Conservation (phyloP, 2,113 vertebrate species). For the Hemichromis elongatus region DNA sequence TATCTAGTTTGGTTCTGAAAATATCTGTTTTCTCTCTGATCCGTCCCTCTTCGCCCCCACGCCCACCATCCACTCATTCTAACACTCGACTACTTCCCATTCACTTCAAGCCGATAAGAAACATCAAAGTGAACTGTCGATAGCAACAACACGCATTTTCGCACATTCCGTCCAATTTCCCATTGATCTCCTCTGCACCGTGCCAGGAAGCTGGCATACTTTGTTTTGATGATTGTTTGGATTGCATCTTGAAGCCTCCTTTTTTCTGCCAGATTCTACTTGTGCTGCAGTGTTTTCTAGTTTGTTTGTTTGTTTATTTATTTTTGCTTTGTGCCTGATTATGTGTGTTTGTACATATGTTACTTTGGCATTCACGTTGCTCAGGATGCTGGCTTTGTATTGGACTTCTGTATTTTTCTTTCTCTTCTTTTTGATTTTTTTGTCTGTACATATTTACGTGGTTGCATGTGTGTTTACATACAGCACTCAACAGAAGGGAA, state of each 20-base stretch:
- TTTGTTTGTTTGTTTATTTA: background rate
- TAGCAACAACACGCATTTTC: slow-evolving; percentile 26
- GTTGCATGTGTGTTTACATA: background rate
- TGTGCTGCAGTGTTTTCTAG: background rate
- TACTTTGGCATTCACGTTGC: background rate
- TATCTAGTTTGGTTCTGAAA: slow-evolving; percentile 19
- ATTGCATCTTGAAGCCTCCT: background rate
- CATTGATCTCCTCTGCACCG: slow-evolving; percentile 23
- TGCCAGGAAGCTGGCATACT: slow-evolving; percentile 27
- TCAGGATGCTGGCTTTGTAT: background rate
- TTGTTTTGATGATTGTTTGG: slow-evolving; percentile 51
- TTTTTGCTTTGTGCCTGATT: background rate
- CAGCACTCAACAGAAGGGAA: background rate
- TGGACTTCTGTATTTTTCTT: background rate
- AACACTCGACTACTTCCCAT: slow-evolving; percentile 27
- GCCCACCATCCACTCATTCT: background rate
- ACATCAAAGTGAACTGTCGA: slow-evolving; percentile 40
- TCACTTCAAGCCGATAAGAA: slow-evolving; percentile 33
- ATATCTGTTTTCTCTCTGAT: background rate
- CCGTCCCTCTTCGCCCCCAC: background rate
- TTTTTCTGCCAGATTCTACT: slow-evolving; percentile 20
- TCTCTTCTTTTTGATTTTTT: background rate
- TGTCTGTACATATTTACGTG: background rate
- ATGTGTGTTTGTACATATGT: background rate
- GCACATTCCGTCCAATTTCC: slow-evolving; percentile 37